These are phyloP conservation scores for Suricata suricatta DNA, from an alignment of 2,113 vertebrate species.

Conservation along the genomic window DNA sequence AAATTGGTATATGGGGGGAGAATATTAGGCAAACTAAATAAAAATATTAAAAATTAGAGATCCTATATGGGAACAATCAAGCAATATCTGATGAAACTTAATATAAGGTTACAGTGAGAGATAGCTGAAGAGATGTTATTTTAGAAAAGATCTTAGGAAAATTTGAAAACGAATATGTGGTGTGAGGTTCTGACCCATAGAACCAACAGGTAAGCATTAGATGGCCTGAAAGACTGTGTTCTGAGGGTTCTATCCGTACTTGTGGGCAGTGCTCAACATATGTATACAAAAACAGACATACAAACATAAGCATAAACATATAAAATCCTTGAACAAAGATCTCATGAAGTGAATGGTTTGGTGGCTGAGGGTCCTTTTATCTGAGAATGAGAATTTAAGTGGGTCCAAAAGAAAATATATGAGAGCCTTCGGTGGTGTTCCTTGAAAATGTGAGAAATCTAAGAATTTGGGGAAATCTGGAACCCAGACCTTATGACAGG, in stretches of 20 bases:
- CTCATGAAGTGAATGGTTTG: not conserved
- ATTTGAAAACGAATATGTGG: not conserved
- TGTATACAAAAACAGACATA: not conserved
- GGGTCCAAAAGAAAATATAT: not conserved
- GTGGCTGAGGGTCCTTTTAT: not conserved
- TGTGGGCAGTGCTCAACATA: not conserved
- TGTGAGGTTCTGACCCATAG: not conserved
- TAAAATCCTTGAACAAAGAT: not conserved
- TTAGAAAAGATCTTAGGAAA: conserved; percentile 8
- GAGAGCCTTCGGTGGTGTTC: not conserved
- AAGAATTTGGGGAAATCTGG: not conserved
- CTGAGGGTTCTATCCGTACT: not conserved
- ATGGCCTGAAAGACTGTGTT: not conserved
- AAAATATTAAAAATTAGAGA: not conserved
- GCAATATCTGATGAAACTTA: not conserved
- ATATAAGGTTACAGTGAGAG: not conserved
- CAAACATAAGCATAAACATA: not conserved
- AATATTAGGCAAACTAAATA: not conserved
- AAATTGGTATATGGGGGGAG: not conserved
- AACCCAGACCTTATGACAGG: not conserved
- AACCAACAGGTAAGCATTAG: not conserved
- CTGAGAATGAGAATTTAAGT: not conserved
- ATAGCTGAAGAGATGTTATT: not conserved
- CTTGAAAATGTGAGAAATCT: not conserved
- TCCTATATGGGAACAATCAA: not conserved